Conservation (phyloP, 2,113 vertebrate genomes). For the Thalassoma bifasciatum region DNA sequence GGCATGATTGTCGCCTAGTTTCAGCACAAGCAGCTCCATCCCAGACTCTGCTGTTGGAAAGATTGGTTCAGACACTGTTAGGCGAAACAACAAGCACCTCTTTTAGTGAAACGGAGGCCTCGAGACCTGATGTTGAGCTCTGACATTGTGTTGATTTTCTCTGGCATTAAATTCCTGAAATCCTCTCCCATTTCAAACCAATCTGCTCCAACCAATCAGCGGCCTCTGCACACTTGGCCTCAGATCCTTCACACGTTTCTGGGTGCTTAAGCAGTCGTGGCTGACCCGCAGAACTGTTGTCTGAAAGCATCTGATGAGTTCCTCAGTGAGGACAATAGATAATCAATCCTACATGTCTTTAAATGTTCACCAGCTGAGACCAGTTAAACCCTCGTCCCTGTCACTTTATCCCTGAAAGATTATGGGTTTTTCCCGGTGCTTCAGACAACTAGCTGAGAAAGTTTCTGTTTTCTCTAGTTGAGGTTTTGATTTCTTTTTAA, state of each 20-base stretch:
- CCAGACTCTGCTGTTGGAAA: neutral
- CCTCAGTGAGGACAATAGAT: slow-evolving; percentile 27
- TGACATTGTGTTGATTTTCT: slow-evolving; percentile 21
- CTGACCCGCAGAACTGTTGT: slow-evolving; percentile 17
- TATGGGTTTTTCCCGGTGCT: neutral
- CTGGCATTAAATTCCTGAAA: slow-evolving; percentile 24
- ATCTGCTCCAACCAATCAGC: slow-evolving; percentile 26
- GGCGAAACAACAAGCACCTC: neutral
- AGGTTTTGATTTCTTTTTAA: neutral
- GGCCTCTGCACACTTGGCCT: slow-evolving; percentile 22
- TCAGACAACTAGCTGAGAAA: too few relatives aligned
- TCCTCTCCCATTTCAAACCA: slow-evolving; percentile 30
- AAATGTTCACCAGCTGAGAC: slow-evolving; percentile 24
- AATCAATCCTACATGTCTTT: slow-evolving; percentile 53
- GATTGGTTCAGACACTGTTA: neutral
- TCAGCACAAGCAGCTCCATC: neutral
- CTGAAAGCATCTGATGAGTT: slow-evolving; percentile 27
- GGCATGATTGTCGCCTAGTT: too few relatives aligned
- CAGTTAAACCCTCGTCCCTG: slow-evolving; percentile 4
- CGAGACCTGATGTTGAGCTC: neutral
- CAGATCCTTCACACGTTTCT: slow-evolving; percentile 33
- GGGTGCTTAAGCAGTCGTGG: slow-evolving; percentile 29
- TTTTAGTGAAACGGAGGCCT: neutral
- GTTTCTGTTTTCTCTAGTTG: too few relatives aligned
- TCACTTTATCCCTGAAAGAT: neutral